Conservation (phyloP, 92 coral and sea anemone species). For the Zoanthus sansibaricus region DNA sequence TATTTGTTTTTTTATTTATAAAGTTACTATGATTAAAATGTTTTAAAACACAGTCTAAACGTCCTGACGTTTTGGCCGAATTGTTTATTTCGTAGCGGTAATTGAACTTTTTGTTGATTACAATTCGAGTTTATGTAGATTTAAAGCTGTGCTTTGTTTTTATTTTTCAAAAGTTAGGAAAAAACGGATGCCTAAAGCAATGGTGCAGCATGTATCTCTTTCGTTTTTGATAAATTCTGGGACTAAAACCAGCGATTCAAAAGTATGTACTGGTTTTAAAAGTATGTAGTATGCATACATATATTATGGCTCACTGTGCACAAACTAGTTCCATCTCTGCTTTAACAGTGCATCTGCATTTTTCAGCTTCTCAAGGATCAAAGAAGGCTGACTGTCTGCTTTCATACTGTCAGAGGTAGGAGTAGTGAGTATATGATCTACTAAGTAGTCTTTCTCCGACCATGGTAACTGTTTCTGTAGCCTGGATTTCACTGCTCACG, state of each 20-base stretch:
- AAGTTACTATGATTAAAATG: background rate
- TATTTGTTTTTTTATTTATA: too few species aligned
- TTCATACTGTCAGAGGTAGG: slow-evolving; percentile 11
- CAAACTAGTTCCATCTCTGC: background rate
- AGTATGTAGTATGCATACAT: background rate
- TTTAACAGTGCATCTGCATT: slow-evolving; percentile 13
- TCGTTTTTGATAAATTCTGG: too few species aligned
- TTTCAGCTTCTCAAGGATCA: slow-evolving; percentile 17
- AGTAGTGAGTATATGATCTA: slow-evolving; percentile 9
- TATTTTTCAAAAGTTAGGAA: background rate
- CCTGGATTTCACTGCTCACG: slow-evolving; percentile 27
- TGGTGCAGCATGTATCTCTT: too few species aligned
- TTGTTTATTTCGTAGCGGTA: background rate
- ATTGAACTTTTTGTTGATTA: background rate
- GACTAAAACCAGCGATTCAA: background rate
- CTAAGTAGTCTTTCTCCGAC: slow-evolving; percentile 17
- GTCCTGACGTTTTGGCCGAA: background rate
- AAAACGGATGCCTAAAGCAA: too few species aligned
- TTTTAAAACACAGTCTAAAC: too few species aligned
- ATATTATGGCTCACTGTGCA: too few species aligned
- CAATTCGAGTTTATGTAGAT: background rate
- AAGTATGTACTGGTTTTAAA: background rate
- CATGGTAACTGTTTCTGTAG: background rate
- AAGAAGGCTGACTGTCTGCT: slow-evolving; percentile 15
- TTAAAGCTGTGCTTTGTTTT: background rate